A percentile compares a stretch with the other conserved stretches of the same genome.
These are phyloP conservation scores for Ciconia nigra DNA, from an alignment of 2,797 vertebrate genomes.

Conservation along the genomic window DNA sequence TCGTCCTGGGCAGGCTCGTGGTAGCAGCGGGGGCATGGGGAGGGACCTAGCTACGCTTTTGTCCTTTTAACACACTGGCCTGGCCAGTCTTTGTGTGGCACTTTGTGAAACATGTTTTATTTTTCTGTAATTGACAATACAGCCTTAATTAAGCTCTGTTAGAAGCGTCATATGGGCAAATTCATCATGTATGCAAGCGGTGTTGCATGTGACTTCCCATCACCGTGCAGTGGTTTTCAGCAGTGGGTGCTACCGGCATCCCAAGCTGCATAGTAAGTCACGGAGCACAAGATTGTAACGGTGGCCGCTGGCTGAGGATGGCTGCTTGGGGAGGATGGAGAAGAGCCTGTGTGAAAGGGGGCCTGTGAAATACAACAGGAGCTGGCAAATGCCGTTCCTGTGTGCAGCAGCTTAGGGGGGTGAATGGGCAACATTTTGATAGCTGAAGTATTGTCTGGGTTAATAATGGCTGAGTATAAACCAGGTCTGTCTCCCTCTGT, in stretches of 20 bases:
- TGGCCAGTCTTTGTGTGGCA: background rate
- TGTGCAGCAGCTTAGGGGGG: background rate
- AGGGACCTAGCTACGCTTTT: background rate
- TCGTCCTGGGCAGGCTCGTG: rapidly evolving
- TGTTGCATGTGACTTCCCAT: background rate
- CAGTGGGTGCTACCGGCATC: rapidly evolving
- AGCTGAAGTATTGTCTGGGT: background rate
- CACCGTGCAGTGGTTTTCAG: rapidly evolving
- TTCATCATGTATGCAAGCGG: background rate
- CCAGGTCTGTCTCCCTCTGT: background rate
- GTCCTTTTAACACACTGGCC: background rate
- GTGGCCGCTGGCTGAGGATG: background rate
- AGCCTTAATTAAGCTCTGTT: background rate
- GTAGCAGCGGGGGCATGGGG: rapidly evolving
- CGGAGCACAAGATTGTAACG: rapidly evolving
- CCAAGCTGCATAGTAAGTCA: rapidly evolving
- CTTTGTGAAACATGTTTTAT: rapidly evolving
- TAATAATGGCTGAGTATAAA: background rate
- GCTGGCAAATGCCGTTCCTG: background rate
- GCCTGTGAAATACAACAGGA: background rate
- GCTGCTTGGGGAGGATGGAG: background rate
- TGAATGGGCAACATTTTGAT: background rate
- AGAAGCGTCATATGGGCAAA: background rate
- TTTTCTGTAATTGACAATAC: background rate
- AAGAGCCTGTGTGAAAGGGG: background rate